Evolutionary conservation across 1,140 invertebrate species (phyloP), one percentile per base, ranked within the genome.

Genomic region (Euschistus heros): DNA sequence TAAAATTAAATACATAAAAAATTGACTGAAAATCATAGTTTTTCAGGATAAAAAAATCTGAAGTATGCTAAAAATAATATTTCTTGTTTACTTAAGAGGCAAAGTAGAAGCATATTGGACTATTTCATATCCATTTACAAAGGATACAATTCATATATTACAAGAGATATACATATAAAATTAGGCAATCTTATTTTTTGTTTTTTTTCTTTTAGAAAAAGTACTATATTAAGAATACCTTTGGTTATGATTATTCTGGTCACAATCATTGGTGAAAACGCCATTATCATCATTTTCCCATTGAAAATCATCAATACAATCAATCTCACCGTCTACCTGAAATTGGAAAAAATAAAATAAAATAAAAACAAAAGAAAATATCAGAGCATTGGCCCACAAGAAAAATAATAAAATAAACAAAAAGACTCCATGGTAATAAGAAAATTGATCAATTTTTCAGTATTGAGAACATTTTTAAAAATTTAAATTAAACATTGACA

Each of bases 171-270:
- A n/a, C n/a, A n/a, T n/a, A n/a, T n/a, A n/a, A n/a, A n/a, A n/a
- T n/a, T n/a, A n/a, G n/a, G n/a, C n/a, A n/a, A n/a, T 67, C 71
- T 18, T 76, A 75, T 17, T 22, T 18, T 54, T 54, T 18, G 7
- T 22, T 54, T 54, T 54, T 54, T 22, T 22, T 44, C 42, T 44
- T 44, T 44, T 44, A 7, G 7, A 44, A 17, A 10, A 44, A 8
- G 52, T 55, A 55, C 18, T n/a, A 10, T 27, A 1, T 59, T 27
- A 27, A 59, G 33, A 50, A 7, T 30, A 65, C 64, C 64, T 33
- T 60, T 15, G 27, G 33, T 59, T 65, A 1, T 22, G 24, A 27
- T 15, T 57, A n/a, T n/a, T 18, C 10, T 59, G 27, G 8, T 65
- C 64, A 47, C 55, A 59, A 24, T 63, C 42, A 27, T 57, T 57